Evolutionary conservation across 2,113 vertebrate species (phyloP).

Genomic region (Macquaria ambigua): DNA sequence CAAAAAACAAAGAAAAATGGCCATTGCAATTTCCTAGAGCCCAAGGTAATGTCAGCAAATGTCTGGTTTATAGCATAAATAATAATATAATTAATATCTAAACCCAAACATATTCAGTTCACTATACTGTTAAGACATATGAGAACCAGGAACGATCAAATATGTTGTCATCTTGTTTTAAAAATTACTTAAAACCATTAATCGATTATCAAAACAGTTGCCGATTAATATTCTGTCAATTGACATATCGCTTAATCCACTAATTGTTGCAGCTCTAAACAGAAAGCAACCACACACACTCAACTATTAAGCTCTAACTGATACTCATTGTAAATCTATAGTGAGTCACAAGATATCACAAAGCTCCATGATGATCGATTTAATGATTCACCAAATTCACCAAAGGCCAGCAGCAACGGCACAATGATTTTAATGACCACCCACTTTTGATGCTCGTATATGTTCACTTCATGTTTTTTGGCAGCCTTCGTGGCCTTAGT

Average conservation of each 20-base stretch:
- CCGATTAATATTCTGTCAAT: background rate
- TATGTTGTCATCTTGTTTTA: background rate
- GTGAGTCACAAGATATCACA: background rate
- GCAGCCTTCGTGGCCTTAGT: slow-evolving; percentile 55
- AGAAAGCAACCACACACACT: background rate
- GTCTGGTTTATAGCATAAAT: background rate
- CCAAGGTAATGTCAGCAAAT: background rate
- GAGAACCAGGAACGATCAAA: slow-evolving; percentile 1
- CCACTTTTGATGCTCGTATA: slow-evolving; percentile 33
- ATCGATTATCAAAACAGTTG: background rate
- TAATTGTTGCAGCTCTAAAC: background rate
- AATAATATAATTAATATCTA: background rate
- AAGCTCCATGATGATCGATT: slow-evolving; percentile 10
- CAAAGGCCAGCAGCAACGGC: slow-evolving; percentile 7
- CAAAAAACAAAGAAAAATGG: background rate
- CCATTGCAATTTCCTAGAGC: background rate
- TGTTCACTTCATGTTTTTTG: slow-evolving; percentile 57
- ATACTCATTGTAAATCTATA: slow-evolving; percentile 7
- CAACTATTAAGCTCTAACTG: background rate
- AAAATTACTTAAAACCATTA: background rate
- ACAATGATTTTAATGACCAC: slow-evolving; percentile 53
- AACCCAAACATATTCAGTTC: background rate
- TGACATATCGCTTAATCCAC: background rate
- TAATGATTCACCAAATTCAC: slow-evolving; percentile 15
- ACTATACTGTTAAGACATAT: background rate